Conservation (phyloP, 2,113 vertebrate species). For the Lophius piscatorius region DNA sequence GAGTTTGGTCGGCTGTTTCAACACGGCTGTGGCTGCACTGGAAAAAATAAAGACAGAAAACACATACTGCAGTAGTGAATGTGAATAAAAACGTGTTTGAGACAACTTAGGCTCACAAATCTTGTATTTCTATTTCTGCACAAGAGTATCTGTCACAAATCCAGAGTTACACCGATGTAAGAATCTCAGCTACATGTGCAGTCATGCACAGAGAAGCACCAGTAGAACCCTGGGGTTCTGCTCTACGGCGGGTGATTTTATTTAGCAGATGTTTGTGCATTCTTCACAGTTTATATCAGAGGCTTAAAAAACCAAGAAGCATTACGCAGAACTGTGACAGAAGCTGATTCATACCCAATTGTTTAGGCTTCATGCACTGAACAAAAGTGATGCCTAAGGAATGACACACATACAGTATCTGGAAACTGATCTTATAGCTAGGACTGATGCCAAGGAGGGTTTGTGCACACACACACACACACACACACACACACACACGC, state of each 20-base stretch:
- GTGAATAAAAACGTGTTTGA: neutral
- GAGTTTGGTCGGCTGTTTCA: neutral
- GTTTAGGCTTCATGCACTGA: neutral
- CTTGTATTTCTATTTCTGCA: no score
- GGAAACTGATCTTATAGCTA: no score
- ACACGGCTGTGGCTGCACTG: neutral
- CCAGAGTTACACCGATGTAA: no score
- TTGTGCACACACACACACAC: neutral
- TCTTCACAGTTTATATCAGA: slow-evolving; percentile 9
- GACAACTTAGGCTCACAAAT: no score
- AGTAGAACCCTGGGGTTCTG: no score
- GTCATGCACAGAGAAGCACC: slow-evolving; percentile 54
- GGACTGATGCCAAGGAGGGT: no score
- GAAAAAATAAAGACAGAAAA: neutral
- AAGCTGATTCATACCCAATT: neutral
- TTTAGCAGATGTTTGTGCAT: slow-evolving; percentile 23
- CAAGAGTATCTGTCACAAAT: no score
- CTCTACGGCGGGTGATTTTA: slow-evolving; percentile 1
- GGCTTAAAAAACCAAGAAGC: slow-evolving; percentile 14
- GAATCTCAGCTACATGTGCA: slow-evolving; percentile 31
- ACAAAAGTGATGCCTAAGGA: slow-evolving; percentile 10
- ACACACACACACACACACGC: slow-evolving; percentile 10
- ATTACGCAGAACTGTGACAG: neutral
- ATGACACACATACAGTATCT: slow-evolving; percentile 15
- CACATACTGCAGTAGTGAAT: neutral